phyloP scores from a whole-genome alignment of 2,888 invertebrate genomes.

The Bugulina stolonifera region DNA sequence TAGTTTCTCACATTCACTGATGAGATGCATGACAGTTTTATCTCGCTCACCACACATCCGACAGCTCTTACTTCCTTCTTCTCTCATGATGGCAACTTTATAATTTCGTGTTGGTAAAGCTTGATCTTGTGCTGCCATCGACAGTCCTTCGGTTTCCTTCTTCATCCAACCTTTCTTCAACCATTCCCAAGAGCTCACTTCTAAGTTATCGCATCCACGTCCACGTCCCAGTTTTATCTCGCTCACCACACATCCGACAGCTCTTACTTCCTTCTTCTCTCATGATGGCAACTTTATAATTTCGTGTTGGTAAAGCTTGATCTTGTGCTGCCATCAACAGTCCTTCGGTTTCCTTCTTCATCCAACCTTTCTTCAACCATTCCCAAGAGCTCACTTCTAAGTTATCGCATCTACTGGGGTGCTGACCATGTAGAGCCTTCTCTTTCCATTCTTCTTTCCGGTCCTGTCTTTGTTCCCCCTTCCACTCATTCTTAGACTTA shows the following conservation, averaged over 20 bases:
- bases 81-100: conserved; percentile 2
- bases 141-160: no score
- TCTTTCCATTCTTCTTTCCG: neutral
- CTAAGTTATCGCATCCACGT: no score
- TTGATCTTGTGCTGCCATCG: no score
- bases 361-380: neutral
- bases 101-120: neutral
- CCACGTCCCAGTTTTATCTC: no score
- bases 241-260: neutral
- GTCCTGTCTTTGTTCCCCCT: neutral
- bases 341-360: no score
- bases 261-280: neutral
- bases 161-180: no score
- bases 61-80: neutral
- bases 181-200: no score
- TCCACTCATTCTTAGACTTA: neutral
- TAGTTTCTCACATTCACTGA: conserved; percentile 20
- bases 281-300: neutral
- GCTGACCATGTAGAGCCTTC: neutral
- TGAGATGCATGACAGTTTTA: conserved; percentile 1
- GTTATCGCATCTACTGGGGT: neutral
- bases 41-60: neutral
- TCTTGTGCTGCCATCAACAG: no score
- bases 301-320: neutral
- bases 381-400: neutral